Conservation (phyloP, 2,888 invertebrate species). For the Clistopyga incitator region DNA sequence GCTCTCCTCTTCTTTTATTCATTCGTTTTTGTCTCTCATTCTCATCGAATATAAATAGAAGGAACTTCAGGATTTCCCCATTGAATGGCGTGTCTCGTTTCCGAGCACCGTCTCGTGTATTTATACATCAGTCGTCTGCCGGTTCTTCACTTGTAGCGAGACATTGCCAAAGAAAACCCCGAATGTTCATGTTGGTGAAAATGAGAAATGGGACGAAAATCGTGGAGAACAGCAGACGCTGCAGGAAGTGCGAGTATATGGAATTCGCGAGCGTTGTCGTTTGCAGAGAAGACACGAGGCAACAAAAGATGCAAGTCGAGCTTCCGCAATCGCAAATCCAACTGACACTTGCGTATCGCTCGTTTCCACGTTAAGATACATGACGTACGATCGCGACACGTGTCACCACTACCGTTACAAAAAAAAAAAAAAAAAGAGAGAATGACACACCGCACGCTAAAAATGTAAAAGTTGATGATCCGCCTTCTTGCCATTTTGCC, state of each 20-base stretch:
- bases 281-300: background rate
- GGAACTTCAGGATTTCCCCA: conserved; percentile 18
- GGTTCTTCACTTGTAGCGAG: background rate
- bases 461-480: conserved; percentile 16
- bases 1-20: conserved; percentile 6
- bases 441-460: conserved; percentile 4
- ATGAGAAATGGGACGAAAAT: background rate
- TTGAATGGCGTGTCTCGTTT: conserved; percentile 22
- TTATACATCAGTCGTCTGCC: background rate
- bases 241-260: background rate
- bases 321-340: conserved; percentile 8
- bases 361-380: background rate
- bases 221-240: background rate
- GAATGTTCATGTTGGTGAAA: background rate
- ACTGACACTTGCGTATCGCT: background rate
- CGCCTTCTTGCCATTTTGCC: background rate
- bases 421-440: too few relatives aligned
- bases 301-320: background rate
- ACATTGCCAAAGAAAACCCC: background rate
- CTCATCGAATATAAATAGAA: conserved; percentile 30
- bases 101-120: background rate
- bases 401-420: conserved; percentile 13
- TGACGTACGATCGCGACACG: conserved; percentile 16
- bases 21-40: background rate
- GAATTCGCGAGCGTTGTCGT: conserved; percentile 7